Evolutionary conservation across 1,140 invertebrate species (phyloP), one percentile per base, ranked within the genome.

Genomic region (Brachionus paranguensis): DNA sequence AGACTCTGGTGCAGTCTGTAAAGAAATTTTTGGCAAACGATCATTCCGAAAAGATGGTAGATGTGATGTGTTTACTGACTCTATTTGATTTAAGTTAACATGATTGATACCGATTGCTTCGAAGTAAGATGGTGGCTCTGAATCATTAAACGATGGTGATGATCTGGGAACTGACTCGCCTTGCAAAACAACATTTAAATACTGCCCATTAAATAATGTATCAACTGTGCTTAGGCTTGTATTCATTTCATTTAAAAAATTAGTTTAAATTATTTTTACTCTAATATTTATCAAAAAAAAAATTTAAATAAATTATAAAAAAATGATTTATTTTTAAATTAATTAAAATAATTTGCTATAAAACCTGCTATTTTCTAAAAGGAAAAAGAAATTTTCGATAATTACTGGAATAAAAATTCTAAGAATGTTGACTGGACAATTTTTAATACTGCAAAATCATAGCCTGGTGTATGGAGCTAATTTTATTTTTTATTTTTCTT

Each of bases 181-280:
- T n/a, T 68, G 65, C 12, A 14, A 8, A 4, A 4, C 4, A 12
- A 47, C n/a, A 43, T 72, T 72, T 41, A 41, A 20, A 1, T 11
- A 4, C 24, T 72, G 68, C 6, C 37, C n/a, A 76, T 50, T 76
- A 17, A 76, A 76, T 27, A 76, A 76, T n/a, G 43, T 50, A n/a
- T 76, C 72, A 6, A 76, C 45, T 50, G 72, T 76, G 29, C 72
- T 76, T 20, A 76, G 11, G 27, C 72, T 76, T 76, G 41, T 29
- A 76, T 76, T 76, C 72, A 76, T 76, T 50, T 76, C 45, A 76
- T 76, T 76, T 76, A 11, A 50, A 17, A 27, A 29, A 50, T 50
- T 37, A 7, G 33, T 37, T 37, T 7, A 37, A 37, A 37, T 6
- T 37, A 37, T 37, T 37, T 29, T 43, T 72, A 45, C 17, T 72